Conservation (phyloP, 2,797 vertebrate species). For the Enteromius viviparus region DNA sequence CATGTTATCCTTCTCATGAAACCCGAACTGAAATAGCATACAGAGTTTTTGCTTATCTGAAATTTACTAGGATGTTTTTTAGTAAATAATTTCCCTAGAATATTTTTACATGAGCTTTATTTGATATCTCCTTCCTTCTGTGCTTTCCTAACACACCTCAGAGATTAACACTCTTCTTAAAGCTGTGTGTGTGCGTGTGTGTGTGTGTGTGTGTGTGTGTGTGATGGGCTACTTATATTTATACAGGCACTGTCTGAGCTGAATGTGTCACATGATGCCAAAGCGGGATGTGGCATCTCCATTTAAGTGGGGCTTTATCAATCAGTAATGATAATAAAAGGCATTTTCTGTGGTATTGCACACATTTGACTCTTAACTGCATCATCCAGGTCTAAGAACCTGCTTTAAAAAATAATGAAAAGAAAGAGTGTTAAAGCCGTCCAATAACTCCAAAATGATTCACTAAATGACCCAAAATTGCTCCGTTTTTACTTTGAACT, state of each 20-base stretch:
- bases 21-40: slow-evolving; percentile 60
- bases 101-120: slow-evolving; percentile 54
- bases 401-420: not conserved
- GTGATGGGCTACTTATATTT: slow-evolving; percentile 55
- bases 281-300: not conserved
- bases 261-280: slow-evolving; percentile 43
- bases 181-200: slow-evolving; percentile 50
- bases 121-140: slow-evolving; percentile 60
- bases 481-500: slow-evolving; percentile 56
- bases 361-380: not conserved
- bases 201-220: slow-evolving; percentile 53
- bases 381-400: slow-evolving; percentile 8
- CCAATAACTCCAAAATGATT: slow-evolving; percentile 16
- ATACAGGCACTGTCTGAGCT: slow-evolving; percentile 58
- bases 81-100: slow-evolving; percentile 62
- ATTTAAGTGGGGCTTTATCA: slow-evolving; percentile 35
- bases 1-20: slow-evolving; percentile 62
- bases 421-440: not conserved
- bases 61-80: slow-evolving; percentile 61
- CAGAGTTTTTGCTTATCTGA: slow-evolving; percentile 59
- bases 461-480: slow-evolving; percentile 10
- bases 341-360: slow-evolving; percentile 14
- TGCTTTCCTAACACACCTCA: slow-evolving; percentile 64
- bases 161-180: slow-evolving; percentile 62
- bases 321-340: slow-evolving; percentile 43